Evolutionary conservation across 2,113 vertebrate genomes (phyloP).

Genomic region (Ameiurus melas): DNA sequence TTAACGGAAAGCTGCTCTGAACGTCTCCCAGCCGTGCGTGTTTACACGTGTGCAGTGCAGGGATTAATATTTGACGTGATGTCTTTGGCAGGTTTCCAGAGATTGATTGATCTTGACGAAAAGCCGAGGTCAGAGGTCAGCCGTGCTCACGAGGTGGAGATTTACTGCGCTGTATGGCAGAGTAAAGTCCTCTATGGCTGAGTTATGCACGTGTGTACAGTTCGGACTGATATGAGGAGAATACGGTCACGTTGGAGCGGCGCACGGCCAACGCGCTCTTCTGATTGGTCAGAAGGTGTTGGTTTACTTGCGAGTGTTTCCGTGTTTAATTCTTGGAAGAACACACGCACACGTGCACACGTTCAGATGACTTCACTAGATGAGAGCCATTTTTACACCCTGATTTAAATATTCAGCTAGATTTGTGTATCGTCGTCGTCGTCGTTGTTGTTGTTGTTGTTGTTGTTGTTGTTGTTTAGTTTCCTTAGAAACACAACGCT

Average conservation of each 20-base stretch:
- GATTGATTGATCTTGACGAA: background rate
- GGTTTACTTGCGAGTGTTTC: background rate
- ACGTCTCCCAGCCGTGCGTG: too few relatives aligned
- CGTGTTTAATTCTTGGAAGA: conserved; percentile 69
- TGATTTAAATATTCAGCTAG: background rate
- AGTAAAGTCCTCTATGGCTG: background rate
- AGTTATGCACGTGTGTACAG: too few relatives aligned
- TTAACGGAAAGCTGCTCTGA: background rate
- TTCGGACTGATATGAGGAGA: too few relatives aligned
- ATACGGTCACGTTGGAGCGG: background rate
- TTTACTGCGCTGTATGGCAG: background rate
- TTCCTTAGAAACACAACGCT: conserved; percentile 30
- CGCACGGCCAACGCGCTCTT: background rate
- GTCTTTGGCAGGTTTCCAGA: background rate
- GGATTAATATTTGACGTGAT: background rate
- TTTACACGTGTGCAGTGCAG: background rate
- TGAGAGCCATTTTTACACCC: conserved; percentile 48
- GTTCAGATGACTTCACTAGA: conserved; percentile 58
- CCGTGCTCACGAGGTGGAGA: background rate
- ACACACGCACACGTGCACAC: background rate
- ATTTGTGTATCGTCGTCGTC: too few relatives aligned
- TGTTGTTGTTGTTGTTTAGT: conserved; percentile 28
- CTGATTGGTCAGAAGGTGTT: conserved; percentile 10
- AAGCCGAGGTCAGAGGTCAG: background rate
- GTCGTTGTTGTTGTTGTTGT: background rate